phyloP scores from a whole-genome alignment of 2,888 invertebrate genomes.

The Stenodera caucasica region DNA sequence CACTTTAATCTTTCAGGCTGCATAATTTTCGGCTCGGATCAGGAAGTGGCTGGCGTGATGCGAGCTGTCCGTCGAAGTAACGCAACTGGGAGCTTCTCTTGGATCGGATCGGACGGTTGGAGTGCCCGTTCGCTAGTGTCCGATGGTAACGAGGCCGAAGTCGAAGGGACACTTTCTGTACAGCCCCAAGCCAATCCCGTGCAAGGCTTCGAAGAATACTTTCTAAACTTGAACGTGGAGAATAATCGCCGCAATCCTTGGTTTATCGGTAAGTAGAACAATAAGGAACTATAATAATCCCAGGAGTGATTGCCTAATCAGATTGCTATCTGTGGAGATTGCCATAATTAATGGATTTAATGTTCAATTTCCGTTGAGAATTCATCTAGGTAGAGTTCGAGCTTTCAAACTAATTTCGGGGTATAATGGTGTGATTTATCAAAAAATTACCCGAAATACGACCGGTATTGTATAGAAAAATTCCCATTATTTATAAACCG shows the following conservation, averaged over 20 bases:
- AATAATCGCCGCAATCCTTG: conserved; percentile 92
- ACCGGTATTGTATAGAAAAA: no score
- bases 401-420: conserved; percentile 12
- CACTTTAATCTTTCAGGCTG: no score
- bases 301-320: conserved; percentile 14
- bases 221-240: conserved; percentile 78
- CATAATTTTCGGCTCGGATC: conserved; percentile 94
- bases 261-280: conserved; percentile 79
- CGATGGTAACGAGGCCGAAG: conserved; percentile 85
- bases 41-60: conserved; percentile 96
- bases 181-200: conserved; percentile 93
- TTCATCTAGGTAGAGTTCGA: background rate
- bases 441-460: no score
- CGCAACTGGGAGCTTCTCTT: conserved; percentile 87
- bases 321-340: conserved; percentile 18
- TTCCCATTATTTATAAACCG: no score
- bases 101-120: conserved; percentile 98
- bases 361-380: conserved; percentile 16
- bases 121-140: conserved; percentile 84
- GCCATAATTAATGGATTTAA: conserved; percentile 22
- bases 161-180: conserved; percentile 92
- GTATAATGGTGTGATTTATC: conserved; percentile 14
- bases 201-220: conserved; percentile 84
- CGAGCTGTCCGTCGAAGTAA: conserved; percentile 84
- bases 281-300: background rate